phyloP scores from a whole-genome alignment of 1,140 invertebrate genomes.

The Plutomurus gul region DNA sequence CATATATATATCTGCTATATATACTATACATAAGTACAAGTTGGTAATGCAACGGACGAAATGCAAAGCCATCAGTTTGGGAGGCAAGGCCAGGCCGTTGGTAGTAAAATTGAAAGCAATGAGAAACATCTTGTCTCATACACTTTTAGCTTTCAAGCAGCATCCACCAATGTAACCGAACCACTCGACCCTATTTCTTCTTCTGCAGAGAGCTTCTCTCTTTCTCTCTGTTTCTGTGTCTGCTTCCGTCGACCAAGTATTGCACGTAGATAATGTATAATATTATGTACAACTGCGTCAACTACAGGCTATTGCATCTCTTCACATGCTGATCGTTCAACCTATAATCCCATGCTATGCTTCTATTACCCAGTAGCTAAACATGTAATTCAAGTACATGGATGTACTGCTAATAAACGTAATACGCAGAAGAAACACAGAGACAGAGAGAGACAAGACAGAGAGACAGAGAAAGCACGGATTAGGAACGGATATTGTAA shows the following conservation, averaged over 20 bases:
- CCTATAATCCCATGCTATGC: no score
- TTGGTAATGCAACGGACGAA: not conserved
- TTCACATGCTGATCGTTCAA: no score
- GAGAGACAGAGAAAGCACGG: not conserved
- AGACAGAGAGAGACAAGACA: not conserved
- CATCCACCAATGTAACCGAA: no score
- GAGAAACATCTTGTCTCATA: not conserved
- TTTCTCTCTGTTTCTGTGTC: no score
- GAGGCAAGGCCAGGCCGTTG: conserved; percentile 2
- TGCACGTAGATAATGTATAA: no score
- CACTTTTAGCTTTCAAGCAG: not conserved
- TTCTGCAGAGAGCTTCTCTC: no score
- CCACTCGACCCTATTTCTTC: no score
- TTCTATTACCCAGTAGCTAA: no score
- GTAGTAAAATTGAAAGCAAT: conserved; percentile 15
- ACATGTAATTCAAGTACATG: no score
- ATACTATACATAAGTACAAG: not conserved
- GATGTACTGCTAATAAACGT: not conserved
- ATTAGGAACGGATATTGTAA: conserved; percentile 22
- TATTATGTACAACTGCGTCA: no score
- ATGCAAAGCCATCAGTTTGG: not conserved
- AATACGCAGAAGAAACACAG: not conserved
- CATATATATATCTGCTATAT: not conserved
- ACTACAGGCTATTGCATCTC: no score
- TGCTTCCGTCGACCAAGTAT: no score